These are phyloP conservation scores for Okamejei kenojei DNA, from an alignment of 2,797 vertebrate species.

Conservation along the genomic window DNA sequence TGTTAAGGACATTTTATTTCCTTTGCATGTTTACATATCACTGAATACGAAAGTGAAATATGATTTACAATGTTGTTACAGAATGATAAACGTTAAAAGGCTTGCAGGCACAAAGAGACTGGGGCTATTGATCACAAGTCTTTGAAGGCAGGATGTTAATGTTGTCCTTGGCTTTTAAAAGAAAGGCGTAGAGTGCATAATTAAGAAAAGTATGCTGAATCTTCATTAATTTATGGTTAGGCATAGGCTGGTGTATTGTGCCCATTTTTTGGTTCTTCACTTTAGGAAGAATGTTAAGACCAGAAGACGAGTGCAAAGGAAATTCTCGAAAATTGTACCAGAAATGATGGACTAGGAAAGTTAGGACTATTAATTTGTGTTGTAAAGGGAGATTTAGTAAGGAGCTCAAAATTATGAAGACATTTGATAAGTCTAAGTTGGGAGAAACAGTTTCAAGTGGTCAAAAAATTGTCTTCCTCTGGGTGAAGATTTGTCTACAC, in stretches of 20 bases:
- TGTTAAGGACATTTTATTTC: background rate
- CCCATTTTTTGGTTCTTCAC: background rate
- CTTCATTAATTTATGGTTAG: background rate
- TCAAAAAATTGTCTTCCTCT: no score
- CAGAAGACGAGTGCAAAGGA: background rate
- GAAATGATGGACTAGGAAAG: background rate
- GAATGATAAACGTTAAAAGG: background rate
- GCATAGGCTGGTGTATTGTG: background rate
- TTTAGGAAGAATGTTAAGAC: background rate
- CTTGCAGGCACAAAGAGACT: background rate
- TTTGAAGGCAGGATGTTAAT: background rate
- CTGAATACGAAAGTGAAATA: slow-evolving; percentile 7
- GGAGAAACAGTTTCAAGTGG: background rate
- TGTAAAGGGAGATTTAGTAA: background rate
- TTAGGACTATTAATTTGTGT: background rate
- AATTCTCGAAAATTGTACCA: background rate
- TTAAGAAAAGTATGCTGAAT: background rate
- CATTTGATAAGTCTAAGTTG: background rate
- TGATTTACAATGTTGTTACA: background rate
- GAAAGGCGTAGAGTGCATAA: background rate
- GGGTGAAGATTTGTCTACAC: no score
- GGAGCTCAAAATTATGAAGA: background rate
- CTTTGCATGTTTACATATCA: slow-evolving; percentile 6
- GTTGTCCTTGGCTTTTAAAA: background rate
- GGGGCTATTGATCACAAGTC: background rate